phyloP scores from a whole-genome alignment of 2,797 vertebrate species.

The Xerus rutilus region DNA sequence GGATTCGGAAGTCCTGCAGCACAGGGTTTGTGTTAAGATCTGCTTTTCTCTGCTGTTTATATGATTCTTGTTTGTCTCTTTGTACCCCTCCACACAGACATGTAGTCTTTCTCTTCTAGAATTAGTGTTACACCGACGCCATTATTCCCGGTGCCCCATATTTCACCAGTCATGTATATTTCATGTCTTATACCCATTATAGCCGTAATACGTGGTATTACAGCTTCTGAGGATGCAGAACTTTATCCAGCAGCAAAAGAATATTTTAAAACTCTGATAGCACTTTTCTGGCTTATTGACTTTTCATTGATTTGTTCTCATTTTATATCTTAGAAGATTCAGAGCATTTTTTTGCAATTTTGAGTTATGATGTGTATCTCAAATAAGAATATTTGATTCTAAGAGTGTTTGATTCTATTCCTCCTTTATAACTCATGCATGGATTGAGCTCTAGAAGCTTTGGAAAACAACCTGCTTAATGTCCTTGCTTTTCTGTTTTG shows the following conservation, averaged over 20 bases:
- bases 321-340: slow-evolving; percentile 2
- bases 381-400: neutral
- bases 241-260: neutral
- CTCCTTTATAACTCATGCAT: neutral
- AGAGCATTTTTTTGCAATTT: neutral
- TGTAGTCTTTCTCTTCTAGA: neutral
- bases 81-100: neutral
- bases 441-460: neutral
- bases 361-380: neutral
- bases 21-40: neutral
- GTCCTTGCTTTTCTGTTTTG: neutral
- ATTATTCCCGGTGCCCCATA: neutral
- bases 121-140: neutral
- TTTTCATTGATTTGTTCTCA: neutral
- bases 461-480: neutral
- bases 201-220: neutral
- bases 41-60: neutral
- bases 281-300: neutral
- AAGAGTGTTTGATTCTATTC: neutral
- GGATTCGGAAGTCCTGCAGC: neutral
- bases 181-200: neutral
- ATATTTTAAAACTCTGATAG: neutral
- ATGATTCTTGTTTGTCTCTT: neutral
- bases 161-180: neutral
- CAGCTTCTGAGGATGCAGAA: neutral